phyloP scores from a whole-genome alignment of 2,888 invertebrate genomes.

The Sarcophaga rosellei region DNA sequence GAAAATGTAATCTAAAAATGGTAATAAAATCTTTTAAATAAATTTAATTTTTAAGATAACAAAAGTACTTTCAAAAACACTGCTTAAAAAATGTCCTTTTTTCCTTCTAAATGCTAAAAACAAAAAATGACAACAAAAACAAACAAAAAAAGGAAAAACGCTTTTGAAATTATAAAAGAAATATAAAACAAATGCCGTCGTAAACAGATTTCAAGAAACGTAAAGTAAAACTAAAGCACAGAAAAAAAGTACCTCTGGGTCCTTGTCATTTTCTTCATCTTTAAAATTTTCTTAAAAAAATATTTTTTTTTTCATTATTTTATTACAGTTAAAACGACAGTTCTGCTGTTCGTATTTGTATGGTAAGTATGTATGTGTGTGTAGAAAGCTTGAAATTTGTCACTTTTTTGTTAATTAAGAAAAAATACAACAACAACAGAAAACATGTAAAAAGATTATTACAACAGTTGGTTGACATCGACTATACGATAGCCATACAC shows the following conservation, averaged over 20 bases:
- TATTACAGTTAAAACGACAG: background rate
- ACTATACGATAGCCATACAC: too few relatives aligned
- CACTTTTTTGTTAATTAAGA: background rate
- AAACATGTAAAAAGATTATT: background rate
- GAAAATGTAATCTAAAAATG: too few relatives aligned
- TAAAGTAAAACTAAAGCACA: background rate
- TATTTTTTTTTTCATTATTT: background rate
- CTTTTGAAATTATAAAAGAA: background rate
- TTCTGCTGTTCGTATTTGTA: background rate
- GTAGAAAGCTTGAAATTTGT: background rate
- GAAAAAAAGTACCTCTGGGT: constrained; percentile 8
- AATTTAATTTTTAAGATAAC: too few relatives aligned
- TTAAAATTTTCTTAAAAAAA: background rate
- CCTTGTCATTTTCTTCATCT: background rate
- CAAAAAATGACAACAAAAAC: too few relatives aligned
- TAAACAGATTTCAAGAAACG: background rate
- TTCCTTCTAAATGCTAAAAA: too few relatives aligned
- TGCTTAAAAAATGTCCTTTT: too few relatives aligned
- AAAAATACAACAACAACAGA: background rate
- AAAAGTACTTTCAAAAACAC: too few relatives aligned
- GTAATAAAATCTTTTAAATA: too few relatives aligned
- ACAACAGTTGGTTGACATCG: background rate
- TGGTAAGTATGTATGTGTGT: background rate
- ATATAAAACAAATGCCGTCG: background rate
- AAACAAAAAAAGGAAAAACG: too few relatives aligned